These are phyloP conservation scores for Clarias pachynema DNA, from an alignment of 2,797 vertebrate genomes.

Conservation along the genomic window DNA sequence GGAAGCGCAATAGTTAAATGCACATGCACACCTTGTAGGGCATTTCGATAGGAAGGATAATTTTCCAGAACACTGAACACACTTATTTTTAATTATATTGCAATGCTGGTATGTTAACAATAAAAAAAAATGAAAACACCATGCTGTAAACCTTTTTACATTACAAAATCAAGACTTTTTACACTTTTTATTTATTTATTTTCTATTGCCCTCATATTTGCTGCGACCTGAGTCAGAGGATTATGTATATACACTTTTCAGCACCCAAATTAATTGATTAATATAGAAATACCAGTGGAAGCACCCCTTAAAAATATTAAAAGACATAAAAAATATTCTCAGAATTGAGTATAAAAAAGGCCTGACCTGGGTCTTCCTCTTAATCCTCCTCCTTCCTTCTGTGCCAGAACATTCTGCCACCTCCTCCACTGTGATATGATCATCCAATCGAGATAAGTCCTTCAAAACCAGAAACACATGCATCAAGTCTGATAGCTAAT, in stretches of 20 bases:
- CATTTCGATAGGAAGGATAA: background rate
- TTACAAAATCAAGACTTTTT: background rate
- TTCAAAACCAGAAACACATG: constrained; percentile 30
- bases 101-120: background rate
- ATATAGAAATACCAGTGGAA: background rate
- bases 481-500: constrained; percentile 9
- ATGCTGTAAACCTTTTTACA: background rate
- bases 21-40: background rate
- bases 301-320: background rate
- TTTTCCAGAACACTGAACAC: background rate
- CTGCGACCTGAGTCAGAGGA: background rate
- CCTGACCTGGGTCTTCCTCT: background rate
- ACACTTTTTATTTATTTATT: background rate
- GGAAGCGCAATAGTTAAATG: background rate
- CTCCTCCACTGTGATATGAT: constrained; percentile 6
- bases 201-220: background rate
- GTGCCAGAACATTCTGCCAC: constrained; percentile 6
- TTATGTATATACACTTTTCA: background rate
- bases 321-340: background rate
- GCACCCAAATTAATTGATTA: too few relatives aligned
- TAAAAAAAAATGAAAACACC: background rate
- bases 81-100: background rate
- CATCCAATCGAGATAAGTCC: background rate
- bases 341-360: background rate
- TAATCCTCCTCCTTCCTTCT: background rate